Evolutionary conservation across 2,888 invertebrate species (phyloP).

Genomic region (Galerucella calmariensis): DNA sequence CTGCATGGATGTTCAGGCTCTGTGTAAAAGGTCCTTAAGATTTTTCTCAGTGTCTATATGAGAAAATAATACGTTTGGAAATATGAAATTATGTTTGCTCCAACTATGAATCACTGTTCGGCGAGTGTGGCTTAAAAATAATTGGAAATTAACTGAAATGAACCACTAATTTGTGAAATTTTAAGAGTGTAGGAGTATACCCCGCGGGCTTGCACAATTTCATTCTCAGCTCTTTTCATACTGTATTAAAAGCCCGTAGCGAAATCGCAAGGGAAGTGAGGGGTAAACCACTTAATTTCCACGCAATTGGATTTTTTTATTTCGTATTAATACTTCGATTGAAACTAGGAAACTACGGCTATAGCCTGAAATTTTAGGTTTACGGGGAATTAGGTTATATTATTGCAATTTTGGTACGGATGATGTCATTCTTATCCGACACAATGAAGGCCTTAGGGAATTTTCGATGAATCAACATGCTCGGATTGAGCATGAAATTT

Average conservation of each 20-base stretch:
- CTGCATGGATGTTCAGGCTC: too few species aligned
- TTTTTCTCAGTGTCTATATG: too few species aligned
- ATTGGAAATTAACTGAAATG: too few species aligned
- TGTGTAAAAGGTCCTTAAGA: too few species aligned
- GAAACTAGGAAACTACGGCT: neutral
- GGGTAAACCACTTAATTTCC: slow-evolving; percentile 10
- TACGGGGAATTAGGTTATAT: slow-evolving; percentile 10
- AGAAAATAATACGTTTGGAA: too few species aligned
- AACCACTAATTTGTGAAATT: too few species aligned
- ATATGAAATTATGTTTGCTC: too few species aligned
- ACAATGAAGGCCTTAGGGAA: slow-evolving; percentile 12
- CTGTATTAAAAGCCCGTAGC: neutral
- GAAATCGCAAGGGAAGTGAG: neutral
- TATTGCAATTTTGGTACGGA: slow-evolving; percentile 10
- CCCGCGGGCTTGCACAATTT: neutral
- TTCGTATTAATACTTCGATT: slow-evolving; percentile 12
- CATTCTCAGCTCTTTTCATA: neutral
- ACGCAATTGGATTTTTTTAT: slow-evolving; percentile 9
- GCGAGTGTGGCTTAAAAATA: too few species aligned
- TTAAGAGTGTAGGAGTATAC: neutral
- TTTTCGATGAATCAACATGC: slow-evolving; percentile 25
- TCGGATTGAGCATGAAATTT: slow-evolving; percentile 8
- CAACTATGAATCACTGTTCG: too few species aligned
- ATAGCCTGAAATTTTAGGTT: slow-evolving; percentile 12
- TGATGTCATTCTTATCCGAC: slow-evolving; percentile 19